Conservation (phyloP, 2,888 invertebrate genomes). For the Drosophila nr. fundita region DNA sequence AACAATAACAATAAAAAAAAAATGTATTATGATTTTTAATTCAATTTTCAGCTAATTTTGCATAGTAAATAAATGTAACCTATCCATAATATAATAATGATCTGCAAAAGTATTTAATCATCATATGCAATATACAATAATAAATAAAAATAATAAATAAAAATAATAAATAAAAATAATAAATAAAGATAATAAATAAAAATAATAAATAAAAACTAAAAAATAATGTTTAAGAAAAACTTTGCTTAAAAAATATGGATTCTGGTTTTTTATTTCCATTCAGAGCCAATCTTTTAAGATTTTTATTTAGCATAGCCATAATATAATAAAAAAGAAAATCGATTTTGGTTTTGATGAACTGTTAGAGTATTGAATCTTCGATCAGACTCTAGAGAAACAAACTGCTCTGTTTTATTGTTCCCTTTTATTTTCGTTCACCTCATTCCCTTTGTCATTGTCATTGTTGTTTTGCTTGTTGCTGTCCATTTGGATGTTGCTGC, state of each 20-base stretch:
- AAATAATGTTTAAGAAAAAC: no score
- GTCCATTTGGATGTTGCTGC: slow-evolving; percentile 45
- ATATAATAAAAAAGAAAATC: background rate
- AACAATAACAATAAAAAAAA: background rate
- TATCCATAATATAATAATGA: background rate
- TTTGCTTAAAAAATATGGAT: no score
- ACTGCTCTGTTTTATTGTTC: slow-evolving; percentile 34
- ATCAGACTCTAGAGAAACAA: background rate
- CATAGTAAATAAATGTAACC: background rate
- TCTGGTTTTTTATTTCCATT: no score
- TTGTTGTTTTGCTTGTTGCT: slow-evolving; percentile 36
- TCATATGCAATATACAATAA: no score
- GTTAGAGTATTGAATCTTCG: slow-evolving; percentile 30
- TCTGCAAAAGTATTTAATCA: background rate
- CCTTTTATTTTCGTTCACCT: slow-evolving; percentile 29
- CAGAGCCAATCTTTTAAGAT: accelerated
- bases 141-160: no score
- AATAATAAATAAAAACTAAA: no score
- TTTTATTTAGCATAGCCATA: no score
- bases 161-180: no score
- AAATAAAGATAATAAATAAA: no score
- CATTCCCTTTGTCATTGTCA: slow-evolving; percentile 55
- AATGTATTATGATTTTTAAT: background rate
- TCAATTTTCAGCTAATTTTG: background rate
- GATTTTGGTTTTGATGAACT: background rate